These are phyloP conservation scores for Chiloscyllium punctatum DNA, from an alignment of 2,797 vertebrate genomes.

Conservation along the genomic window DNA sequence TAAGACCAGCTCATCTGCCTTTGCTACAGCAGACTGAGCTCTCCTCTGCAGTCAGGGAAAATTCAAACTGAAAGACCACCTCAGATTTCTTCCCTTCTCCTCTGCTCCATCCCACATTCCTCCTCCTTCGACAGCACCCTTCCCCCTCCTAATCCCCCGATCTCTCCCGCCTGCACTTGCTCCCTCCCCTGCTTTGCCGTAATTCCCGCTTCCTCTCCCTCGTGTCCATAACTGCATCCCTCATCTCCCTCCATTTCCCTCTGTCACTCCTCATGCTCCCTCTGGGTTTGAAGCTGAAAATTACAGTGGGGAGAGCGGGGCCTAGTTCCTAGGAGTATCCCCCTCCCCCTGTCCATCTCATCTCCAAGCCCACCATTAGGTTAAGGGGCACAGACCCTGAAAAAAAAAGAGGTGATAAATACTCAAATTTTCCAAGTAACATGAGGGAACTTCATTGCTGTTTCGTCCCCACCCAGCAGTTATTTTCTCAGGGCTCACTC, in stretches of 20 bases:
- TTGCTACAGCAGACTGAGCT: neutral
- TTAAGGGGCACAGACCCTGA: neutral
- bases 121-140: neutral
- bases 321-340: neutral
- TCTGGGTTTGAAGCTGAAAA: neutral
- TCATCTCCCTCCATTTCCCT: neutral
- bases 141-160: neutral
- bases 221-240: no score
- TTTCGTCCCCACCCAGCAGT: neutral
- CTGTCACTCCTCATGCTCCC: neutral
- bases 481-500: neutral
- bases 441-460: neutral
- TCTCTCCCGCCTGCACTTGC: neutral
- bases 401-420: neutral
- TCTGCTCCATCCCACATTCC: neutral
- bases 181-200: neutral
- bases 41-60: neutral
- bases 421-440: neutral
- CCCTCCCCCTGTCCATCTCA: neutral
- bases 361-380: neutral
- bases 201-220: neutral
- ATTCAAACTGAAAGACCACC: neutral
- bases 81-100: neutral
- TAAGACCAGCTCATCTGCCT: neutral
- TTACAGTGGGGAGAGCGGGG: no score